A percentile compares a stretch with the other conserved stretches of the same genome.
Conservation (phyloP, 2,113 vertebrate genomes). For the Phaetusa simplex region DNA sequence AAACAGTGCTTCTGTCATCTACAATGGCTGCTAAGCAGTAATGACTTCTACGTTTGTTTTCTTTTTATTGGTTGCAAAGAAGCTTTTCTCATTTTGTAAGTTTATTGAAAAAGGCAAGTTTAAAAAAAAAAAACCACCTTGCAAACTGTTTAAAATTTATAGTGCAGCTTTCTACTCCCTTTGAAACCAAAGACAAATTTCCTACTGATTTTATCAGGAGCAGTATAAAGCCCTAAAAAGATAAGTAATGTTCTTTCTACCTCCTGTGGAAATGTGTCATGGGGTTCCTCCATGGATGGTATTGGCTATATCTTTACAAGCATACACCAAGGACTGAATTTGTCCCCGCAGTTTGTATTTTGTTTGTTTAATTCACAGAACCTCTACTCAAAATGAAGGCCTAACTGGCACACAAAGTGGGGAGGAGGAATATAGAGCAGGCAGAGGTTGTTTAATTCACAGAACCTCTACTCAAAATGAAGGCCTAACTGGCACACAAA, state of each 20-base stretch:
- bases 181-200: slow-evolving; percentile 28
- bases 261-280: background rate
- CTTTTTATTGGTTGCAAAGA: background rate
- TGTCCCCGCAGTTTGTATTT: background rate
- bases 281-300: background rate
- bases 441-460: background rate
- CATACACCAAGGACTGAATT: background rate
- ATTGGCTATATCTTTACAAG: background rate
- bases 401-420: background rate
- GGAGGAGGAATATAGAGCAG: background rate
- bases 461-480: background rate
- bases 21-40: background rate
- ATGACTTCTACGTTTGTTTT: background rate
- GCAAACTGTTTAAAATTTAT: background rate
- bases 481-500: background rate
- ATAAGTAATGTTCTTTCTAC: background rate
- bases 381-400: background rate
- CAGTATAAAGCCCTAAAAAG: background rate
- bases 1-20: background rate
- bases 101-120: background rate
- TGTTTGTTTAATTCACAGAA: background rate
- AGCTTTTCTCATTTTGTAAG: background rate
- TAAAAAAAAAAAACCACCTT: background rate
- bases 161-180: background rate
- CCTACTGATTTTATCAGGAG: background rate